Conservation (phyloP, 2,888 invertebrate genomes). For the Orthosia gracilis region DNA sequence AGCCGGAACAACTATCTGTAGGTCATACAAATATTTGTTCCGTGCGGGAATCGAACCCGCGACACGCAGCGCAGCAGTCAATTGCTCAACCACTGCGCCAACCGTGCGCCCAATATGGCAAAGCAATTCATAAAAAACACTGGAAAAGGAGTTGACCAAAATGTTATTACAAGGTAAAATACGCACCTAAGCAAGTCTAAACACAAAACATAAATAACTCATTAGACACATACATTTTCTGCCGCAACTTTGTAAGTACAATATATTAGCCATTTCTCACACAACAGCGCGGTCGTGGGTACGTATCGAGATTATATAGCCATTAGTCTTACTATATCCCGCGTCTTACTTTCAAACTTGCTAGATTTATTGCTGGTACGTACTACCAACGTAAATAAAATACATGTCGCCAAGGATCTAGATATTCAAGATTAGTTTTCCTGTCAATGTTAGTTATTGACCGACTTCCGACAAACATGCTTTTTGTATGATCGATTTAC, state of each 20-base stretch:
- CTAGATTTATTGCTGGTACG: conserved; percentile 61
- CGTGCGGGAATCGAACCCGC: too few relatives aligned
- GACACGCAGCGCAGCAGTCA: too few relatives aligned
- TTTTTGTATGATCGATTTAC: conserved; percentile 2
- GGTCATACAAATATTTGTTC: too few relatives aligned
- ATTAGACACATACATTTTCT: conserved; percentile 4
- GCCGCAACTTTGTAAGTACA: conserved; percentile 2
- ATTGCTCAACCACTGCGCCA: too few relatives aligned
- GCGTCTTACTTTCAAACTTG: conserved; percentile 62
- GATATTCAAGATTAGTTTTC: conserved; percentile 39
- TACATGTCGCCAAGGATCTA: conserved; percentile 26
- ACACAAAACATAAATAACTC: conserved; percentile 9
- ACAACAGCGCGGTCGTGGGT: conserved; percentile 41
- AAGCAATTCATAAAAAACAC: neutral
- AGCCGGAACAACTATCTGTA: too few relatives aligned
- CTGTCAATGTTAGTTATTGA: neutral
- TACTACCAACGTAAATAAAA: conserved; percentile 50
- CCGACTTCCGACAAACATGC: neutral
- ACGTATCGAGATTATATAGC: conserved; percentile 61
- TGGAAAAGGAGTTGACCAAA: too few relatives aligned
- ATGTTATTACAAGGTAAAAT: neutral
- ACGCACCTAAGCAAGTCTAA: neutral
- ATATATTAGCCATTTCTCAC: conserved; percentile 50
- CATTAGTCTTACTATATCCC: conserved; percentile 67
- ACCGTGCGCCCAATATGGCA: too few relatives aligned